Evolutionary conservation across 2,797 vertebrate species (phyloP).

Genomic region (Enteromius treurensis): DNA sequence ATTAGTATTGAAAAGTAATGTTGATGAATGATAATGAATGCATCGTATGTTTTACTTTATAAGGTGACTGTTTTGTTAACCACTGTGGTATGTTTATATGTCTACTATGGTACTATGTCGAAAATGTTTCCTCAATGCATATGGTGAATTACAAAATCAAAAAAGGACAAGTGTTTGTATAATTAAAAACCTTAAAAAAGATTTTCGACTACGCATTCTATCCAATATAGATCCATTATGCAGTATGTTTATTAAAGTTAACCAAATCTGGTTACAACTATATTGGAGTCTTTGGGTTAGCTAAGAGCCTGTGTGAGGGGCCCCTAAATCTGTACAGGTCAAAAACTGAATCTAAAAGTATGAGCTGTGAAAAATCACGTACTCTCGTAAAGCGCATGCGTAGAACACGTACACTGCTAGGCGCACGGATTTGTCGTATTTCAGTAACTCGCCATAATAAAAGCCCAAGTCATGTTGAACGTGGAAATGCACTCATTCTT

Average conservation of each 20-base stretch:
- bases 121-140: not conserved
- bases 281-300: not conserved
- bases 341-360: not conserved
- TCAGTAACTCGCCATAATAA: conserved; percentile 36
- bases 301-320: not conserved
- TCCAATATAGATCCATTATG: not conserved
- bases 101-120: not conserved
- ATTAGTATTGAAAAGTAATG: not conserved
- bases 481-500: not conserved
- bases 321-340: not conserved
- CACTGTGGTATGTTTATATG: not conserved
- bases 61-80: not conserved
- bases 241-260: not conserved
- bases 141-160: not conserved
- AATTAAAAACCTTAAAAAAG: not conserved
- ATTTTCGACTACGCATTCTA: not conserved
- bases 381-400: conserved; percentile 52
- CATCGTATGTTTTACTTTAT: not conserved
- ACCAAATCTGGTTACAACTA: not conserved
- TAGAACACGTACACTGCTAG: conserved; percentile 62
- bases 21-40: not conserved
- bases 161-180: not conserved
- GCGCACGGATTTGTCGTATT: conserved; percentile 54
- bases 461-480: not conserved
- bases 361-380: not conserved